Conservation (phyloP, 2,113 vertebrate species). For the Phalacrocorax brasilianus region DNA sequence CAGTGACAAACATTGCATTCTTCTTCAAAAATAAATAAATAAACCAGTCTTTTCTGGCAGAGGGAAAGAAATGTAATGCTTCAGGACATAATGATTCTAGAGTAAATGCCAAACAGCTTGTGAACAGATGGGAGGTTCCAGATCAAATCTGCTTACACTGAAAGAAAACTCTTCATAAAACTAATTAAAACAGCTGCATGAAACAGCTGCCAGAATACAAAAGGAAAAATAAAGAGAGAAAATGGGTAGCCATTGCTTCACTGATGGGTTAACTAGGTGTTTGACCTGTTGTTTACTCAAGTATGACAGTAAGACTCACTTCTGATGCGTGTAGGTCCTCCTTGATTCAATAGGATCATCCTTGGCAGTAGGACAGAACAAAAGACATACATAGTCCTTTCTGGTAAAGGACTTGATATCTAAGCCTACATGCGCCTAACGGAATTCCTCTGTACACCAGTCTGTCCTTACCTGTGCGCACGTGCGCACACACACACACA, state of each 20-base stretch:
- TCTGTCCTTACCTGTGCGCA: background rate
- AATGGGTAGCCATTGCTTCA: background rate
- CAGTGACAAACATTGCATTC: background rate
- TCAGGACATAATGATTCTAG: constrained; percentile 13
- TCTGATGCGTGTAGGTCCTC: background rate
- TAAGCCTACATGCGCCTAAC: background rate
- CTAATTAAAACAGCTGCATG: constrained; percentile 8
- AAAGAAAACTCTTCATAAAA: constrained; percentile 17
- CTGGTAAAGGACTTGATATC: background rate
- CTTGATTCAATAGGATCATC: background rate
- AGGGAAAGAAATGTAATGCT: background rate
- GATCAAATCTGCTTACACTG: constrained; percentile 22
- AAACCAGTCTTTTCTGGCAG: background rate
- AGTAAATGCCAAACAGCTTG: constrained; percentile 31
- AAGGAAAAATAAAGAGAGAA: background rate
- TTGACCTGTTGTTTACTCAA: background rate
- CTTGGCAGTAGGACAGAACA: background rate
- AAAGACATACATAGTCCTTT: background rate
- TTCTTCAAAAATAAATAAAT: background rate
- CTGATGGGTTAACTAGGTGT: background rate
- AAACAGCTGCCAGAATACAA: background rate
- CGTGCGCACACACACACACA: background rate
- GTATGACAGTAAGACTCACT: background rate
- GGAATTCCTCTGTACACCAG: background rate
- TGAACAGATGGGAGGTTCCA: constrained; percentile 37